phyloP scores from a whole-genome alignment of 2,888 invertebrate species.

The Ornithoptera alexandrae region DNA sequence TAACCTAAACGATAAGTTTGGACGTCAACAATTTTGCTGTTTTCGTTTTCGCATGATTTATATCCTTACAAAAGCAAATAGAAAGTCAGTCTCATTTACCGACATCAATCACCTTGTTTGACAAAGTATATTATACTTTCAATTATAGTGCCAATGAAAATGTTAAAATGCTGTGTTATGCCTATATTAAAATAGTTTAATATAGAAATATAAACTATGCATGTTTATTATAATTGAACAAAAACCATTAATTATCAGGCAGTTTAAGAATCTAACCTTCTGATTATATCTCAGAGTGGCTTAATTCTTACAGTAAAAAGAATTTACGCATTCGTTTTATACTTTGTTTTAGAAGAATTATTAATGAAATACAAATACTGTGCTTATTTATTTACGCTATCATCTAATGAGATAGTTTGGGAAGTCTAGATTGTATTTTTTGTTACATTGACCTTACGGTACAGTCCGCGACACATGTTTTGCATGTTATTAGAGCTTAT shows the following conservation, averaged over 20 bases:
- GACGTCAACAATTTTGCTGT: neutral
- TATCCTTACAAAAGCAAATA: constrained; percentile 6
- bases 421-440: neutral
- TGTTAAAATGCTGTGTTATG: neutral
- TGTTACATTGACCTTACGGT: constrained; percentile 1
- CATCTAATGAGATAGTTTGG: neutral
- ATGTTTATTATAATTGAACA: no score
- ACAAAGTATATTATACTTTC: neutral
- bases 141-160: neutral
- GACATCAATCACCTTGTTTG: neutral
- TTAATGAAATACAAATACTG: no score
- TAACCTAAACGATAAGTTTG: neutral
- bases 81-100: neutral
- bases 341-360: no score
- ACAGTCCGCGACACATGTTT: constrained; percentile 4
- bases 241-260: no score
- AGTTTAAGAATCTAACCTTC: no score
- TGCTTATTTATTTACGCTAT: neutral
- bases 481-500: constrained; percentile 5
- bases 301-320: no score
- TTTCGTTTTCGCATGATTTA: constrained; percentile 11
- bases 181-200: no score
- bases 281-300: no score
- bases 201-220: no score
- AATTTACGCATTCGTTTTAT: neutral